Evolutionary conservation across 2,888 invertebrate species (phyloP).

Genomic region (Drosophila meridionalis): DNA sequence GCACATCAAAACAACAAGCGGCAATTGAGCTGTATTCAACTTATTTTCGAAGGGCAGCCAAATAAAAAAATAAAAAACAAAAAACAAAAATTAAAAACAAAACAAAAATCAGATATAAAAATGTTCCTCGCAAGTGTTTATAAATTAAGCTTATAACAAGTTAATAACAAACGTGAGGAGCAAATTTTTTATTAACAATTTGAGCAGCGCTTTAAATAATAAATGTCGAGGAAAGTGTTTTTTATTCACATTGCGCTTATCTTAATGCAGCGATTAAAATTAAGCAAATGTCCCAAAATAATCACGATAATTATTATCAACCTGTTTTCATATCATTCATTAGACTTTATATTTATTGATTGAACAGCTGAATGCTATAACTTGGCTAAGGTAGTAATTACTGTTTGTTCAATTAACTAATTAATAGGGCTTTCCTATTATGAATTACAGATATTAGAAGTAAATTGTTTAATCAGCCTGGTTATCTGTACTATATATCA

Average conservation of each 20-base stretch:
- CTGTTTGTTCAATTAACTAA: background rate
- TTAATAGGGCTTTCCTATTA: background rate
- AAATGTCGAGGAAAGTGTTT: constrained; percentile 15
- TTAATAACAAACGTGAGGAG: constrained; percentile 41
- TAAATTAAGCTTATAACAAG: constrained; percentile 45
- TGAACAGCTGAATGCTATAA: background rate
- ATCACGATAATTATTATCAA: background rate
- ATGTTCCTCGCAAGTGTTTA: constrained; percentile 19
- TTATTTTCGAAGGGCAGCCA: constrained; percentile 12
- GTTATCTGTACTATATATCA: background rate
- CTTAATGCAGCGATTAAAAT: constrained; percentile 4
- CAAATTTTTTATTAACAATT: constrained; percentile 18
- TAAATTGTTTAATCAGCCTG: background rate
- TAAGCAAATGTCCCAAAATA: background rate
- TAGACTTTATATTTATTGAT: background rate
- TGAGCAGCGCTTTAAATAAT: constrained; percentile 11
- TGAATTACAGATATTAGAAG: background rate
- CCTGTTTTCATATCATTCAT: background rate
- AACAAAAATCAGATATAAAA: background rate
- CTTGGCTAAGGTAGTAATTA: background rate
- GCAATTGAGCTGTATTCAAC: constrained; percentile 68
- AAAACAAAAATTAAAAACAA: background rate
- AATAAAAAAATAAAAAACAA: background rate
- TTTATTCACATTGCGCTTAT: background rate
- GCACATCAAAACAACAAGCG: constrained; percentile 35